Percentiles rank a stretch among this genome's conserved stretches.
Conservation (phyloP, 1,140 invertebrate species). For the Heliconius hermathena region DNA sequence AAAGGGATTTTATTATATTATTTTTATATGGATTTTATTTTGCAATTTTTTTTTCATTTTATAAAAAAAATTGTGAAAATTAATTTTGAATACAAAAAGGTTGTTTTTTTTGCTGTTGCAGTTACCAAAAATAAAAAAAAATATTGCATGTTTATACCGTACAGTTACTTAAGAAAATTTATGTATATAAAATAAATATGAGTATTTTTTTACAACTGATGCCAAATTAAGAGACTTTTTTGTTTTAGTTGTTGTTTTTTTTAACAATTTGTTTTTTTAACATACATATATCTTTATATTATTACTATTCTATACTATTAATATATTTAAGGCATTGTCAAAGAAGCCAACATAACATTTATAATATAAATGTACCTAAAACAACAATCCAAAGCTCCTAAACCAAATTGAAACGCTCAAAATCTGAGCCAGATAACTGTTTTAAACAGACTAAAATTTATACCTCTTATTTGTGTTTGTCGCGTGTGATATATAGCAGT, state of each 20-base stretch:
- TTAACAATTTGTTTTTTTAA: too few relatives aligned
- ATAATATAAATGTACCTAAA: not conserved
- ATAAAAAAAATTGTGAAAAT: not conserved
- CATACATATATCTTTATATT: too few relatives aligned
- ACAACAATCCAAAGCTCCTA: conserved; percentile 8
- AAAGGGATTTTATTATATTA: conserved; percentile 11
- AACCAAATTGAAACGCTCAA: conserved; percentile 40
- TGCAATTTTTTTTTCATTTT: not conserved
- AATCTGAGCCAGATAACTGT: conserved; percentile 45
- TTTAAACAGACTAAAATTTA: conserved; percentile 55
- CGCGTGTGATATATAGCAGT: conserved; percentile 53
- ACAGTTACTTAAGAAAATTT: not conserved
- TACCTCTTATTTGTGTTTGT: conserved; percentile 58
- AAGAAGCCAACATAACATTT: not conserved
- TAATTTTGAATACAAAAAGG: not conserved
- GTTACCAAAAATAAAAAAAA: too few relatives aligned
- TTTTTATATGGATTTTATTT: not conserved
- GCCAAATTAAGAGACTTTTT: too few relatives aligned
- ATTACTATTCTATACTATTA: too few relatives aligned
- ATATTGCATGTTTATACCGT: not conserved
- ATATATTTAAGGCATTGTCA: too few relatives aligned
- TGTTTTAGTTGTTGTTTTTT: too few relatives aligned
- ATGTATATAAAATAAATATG: not conserved
- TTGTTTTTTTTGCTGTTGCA: not conserved
- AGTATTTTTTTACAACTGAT: too few relatives aligned